Base-by-base conservation (phyloP, 1,140 invertebrate genomes). In the Chrysomallon squamiferum region DNA sequence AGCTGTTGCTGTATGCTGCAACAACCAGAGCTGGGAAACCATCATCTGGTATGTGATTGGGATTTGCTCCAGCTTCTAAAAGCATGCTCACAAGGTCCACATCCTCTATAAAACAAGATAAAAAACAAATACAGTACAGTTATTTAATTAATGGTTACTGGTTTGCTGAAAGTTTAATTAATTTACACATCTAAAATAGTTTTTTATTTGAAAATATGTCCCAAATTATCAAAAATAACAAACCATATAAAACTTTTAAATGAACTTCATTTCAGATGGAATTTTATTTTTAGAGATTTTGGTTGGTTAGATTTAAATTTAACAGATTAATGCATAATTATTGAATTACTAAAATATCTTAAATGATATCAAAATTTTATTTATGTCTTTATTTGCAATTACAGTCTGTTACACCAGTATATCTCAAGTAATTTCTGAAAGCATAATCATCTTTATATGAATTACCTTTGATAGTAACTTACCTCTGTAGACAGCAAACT, bases 401-500 rank as follows among this genome's bases (percentile, higher is more conserved):
- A n/a, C n/a, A n/a, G n/a, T n/a, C n/a, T n/a, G n/a, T n/a, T n/a
- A n/a, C n/a, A n/a, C n/a, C n/a, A n/a, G n/a, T n/a, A n/a, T n/a
- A n/a, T n/a, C n/a, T n/a, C n/a, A n/a, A n/a, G n/a, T n/a, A n/a
- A n/a, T 38, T 15, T 38, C 35, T 38, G 6, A 7, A 38, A 15
- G 15, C 35, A 38, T 38, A 38, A 38, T 38, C 35, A 15, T 15
- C 35, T 38, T 38, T 15, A 38, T 38, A 5, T 38, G 15, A 7
- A 38, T 38, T n/a, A n/a, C n/a, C n/a, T n/a, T n/a, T n/a, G n/a
- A 29, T 22, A 32, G 18, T 13, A 25, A 66, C 65, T 50, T 66
- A 67, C 80, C 79, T 49, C 70, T 59, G 66, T 79, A 76, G 6
- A 77, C 66, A 11, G 83, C 82, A 67, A 80, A 76, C 43, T 77